Evolutionary conservation across 2,113 vertebrate species (phyloP).

Genomic region (Sciurus niger): DNA sequence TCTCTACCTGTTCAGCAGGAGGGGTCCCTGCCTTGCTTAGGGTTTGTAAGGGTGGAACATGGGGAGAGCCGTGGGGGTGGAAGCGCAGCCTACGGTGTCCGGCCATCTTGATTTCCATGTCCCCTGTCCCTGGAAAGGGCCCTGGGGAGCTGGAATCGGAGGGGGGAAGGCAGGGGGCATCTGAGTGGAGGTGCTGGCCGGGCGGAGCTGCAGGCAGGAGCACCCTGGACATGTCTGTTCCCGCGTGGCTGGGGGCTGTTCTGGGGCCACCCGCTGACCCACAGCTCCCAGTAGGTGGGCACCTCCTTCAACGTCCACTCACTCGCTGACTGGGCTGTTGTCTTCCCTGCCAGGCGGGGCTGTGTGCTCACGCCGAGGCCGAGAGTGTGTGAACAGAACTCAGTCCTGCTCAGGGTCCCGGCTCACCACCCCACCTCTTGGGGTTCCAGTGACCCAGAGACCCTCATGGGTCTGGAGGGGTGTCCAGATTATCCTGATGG

Average conservation of each 20-base stretch:
- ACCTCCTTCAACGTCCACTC: fast-evolving
- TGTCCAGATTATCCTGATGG: not conserved
- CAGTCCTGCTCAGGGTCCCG: not conserved
- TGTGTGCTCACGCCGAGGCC: not conserved
- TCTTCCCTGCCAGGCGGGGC: not conserved
- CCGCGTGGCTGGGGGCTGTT: not conserved
- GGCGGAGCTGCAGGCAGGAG: not conserved
- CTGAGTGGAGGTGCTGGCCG: not conserved
- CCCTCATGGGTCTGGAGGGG: not conserved
- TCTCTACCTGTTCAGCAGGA: not conserved
- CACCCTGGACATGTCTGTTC: fast-evolving
- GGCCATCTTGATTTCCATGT: fast-evolving
- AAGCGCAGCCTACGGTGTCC: not conserved
- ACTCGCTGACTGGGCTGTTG: no score
- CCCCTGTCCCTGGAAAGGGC: not conserved
- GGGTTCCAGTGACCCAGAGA: not conserved
- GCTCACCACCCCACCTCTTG: fast-evolving
- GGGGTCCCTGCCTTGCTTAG: not conserved
- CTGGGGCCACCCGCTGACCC: no score
- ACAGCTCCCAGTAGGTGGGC: no score
- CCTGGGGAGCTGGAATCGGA: not conserved
- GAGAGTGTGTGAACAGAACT: not conserved
- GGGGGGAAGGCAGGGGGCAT: not conserved
- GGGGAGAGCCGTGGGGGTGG: not conserved
- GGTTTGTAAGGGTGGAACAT: not conserved